Base-by-base conservation (phyloP, 2,888 invertebrate species). In the Harmothoe impar region DNA sequence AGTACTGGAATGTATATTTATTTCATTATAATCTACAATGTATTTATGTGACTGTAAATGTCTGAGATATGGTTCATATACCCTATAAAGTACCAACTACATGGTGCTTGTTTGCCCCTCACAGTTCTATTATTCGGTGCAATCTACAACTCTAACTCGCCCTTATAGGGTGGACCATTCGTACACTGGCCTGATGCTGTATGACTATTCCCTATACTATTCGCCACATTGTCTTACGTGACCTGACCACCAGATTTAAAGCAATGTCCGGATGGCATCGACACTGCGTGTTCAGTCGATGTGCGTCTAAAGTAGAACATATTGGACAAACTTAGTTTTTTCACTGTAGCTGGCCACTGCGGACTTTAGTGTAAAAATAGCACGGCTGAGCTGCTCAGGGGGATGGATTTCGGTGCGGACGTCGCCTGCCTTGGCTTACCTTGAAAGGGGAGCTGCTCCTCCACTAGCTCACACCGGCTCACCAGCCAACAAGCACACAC, bases 271-370 rank as follows among this genome's bases (percentile, higher is more conserved):
- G 77, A 77, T 77, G 31, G 31, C 77, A 77, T 77, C 77, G 77
- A 77, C 29, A 20, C n/a, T 3, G 25, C 17, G 77, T 20, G 77
- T 31, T 31, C 5, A 15, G 77, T 31, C 77, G 25, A 77, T 25
- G 29, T 43, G 29, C 77, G 29, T 31, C 77, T 77, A 77, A 77
- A 31, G 77, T 77, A 31, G 77, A 25, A 25, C 62, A 62, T 62
- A n/a, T 15, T 62, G 62, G 62, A n/a, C 62, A 62, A 62, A n/a
- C 62, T 62, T n/a, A 7, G 0, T 62, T 62, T 62, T 62, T 20
- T 43, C 5, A 43, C 62, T n/a, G 62, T 62, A 62, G n/a, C 20
- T 62, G 62, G 62, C 62, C 43, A 43, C 43, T n/a, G 62, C 62
- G 15, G 62, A n/a, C 62, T 20, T 62, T 5, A n/a, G 62, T 12